Evolutionary conservation across 2,797 vertebrate genomes (phyloP).

Genomic region (Semotilus atromaculatus): DNA sequence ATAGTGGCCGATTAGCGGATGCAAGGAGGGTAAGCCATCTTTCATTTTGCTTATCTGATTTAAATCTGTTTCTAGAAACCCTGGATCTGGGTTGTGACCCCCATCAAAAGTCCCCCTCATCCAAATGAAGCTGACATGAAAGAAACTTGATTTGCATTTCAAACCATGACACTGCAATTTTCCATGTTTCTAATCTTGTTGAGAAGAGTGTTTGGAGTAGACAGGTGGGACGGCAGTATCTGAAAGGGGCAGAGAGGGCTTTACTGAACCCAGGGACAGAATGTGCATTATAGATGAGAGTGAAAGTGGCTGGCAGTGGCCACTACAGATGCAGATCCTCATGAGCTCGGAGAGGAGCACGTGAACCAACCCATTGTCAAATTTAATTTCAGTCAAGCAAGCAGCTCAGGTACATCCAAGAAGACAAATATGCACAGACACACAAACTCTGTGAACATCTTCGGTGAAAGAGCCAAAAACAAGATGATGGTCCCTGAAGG

Average conservation of each 20-base stretch:
- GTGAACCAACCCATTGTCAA: background rate
- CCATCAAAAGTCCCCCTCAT: background rate
- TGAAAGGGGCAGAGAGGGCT: conserved; percentile 2
- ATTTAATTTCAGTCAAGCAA: conserved; percentile 8
- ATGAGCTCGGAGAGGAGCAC: background rate
- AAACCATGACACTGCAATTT: conserved; percentile 13
- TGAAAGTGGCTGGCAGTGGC: background rate
- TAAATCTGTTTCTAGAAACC: background rate
- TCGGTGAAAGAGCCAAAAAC: background rate
- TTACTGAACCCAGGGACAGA: background rate
- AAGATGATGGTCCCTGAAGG: background rate
- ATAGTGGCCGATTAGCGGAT: conserved; percentile 6
- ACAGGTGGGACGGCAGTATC: background rate
- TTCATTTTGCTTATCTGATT: background rate
- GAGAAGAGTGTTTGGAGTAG: background rate
- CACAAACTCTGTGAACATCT: background rate
- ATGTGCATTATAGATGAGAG: conserved; percentile 5
- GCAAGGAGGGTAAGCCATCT: background rate
- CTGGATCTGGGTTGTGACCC: background rate
- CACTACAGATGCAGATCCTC: background rate
- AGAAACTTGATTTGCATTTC: background rate
- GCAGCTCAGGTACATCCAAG: background rate
- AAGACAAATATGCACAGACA: background rate
- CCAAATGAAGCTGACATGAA: background rate
- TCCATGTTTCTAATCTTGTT: background rate